Evolutionary conservation across 92 coral and sea anemone species (phyloP).

Genomic region (Zoanthus gigantus): DNA sequence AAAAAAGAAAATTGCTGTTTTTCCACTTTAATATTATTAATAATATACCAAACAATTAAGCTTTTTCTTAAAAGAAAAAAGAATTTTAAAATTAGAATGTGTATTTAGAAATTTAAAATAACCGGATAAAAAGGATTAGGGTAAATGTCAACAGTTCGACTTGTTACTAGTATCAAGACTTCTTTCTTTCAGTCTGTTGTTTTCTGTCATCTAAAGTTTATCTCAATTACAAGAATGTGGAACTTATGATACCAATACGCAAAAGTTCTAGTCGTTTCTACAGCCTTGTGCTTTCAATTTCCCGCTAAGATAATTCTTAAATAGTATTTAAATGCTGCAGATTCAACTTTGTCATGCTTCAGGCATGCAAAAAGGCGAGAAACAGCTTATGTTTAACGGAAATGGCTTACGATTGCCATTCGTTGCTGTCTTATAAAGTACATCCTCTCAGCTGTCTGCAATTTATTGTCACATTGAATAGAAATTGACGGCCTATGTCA

Average conservation of each 20-base stretch:
- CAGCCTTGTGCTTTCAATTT: background rate
- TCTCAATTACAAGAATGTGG: background rate
- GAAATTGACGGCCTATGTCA: background rate
- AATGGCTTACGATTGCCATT: background rate
- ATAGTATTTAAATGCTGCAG: background rate
- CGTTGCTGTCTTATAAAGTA: background rate
- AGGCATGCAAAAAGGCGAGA: conserved; percentile 11
- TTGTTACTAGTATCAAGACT: background rate
- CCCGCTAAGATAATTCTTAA: background rate
- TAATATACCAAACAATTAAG: no score
- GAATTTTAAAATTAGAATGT: no score
- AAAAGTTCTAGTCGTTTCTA: conserved; percentile 4
- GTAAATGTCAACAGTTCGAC: conserved; percentile 7
- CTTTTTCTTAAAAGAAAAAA: no score
- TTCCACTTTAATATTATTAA: no score
- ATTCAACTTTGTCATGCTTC: background rate
- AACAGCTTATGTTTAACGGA: background rate
- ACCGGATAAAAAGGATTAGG: no score
- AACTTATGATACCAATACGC: background rate
- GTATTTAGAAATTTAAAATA: no score
- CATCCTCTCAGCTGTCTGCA: background rate
- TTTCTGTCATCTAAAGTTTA: conserved; percentile 23
- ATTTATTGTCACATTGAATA: conserved; percentile 13
- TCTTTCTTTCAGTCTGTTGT: background rate
- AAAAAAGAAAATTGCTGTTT: no score